These are phyloP conservation scores for Pteropus alecto DNA, from an alignment of 2,113 vertebrate genomes.

Conservation along the genomic window DNA sequence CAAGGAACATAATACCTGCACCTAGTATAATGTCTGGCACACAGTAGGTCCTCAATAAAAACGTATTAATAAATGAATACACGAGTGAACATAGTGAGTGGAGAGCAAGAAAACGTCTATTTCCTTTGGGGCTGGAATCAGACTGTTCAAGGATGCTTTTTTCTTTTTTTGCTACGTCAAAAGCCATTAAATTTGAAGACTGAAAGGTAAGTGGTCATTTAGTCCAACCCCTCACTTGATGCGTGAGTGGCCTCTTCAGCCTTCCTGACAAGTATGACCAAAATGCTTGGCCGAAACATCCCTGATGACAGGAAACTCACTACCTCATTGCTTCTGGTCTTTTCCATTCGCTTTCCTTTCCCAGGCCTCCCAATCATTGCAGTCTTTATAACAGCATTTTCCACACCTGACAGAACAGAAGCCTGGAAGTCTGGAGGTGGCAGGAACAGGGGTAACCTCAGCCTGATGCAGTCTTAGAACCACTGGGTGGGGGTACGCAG, in stretches of 20 bases:
- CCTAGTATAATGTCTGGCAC: neutral
- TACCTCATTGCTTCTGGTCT: neutral
- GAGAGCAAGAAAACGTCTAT: neutral
- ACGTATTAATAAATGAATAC: neutral
- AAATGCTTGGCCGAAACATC: neutral
- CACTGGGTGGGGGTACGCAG: neutral
- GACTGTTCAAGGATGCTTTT: neutral
- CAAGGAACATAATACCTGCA: neutral
- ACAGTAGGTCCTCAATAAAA: neutral
- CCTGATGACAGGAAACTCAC: neutral
- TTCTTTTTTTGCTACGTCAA: neutral
- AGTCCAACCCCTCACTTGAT: neutral
- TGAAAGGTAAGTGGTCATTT: neutral
- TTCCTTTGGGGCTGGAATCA: neutral
- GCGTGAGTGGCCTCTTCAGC: neutral
- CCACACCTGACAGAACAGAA: neutral
- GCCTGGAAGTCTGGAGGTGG: neutral
- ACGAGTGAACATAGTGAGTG: neutral
- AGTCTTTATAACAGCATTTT: neutral
- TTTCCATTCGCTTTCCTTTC: neutral
- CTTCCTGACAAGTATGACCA: neutral
- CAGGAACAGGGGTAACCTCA: neutral
- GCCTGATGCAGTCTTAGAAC: neutral
- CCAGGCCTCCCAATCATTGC: accelerated
- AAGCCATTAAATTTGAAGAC: neutral